These are phyloP conservation scores for Sepiola atlantica DNA, from an alignment of 2,888 invertebrate species.

Conservation along the genomic window DNA sequence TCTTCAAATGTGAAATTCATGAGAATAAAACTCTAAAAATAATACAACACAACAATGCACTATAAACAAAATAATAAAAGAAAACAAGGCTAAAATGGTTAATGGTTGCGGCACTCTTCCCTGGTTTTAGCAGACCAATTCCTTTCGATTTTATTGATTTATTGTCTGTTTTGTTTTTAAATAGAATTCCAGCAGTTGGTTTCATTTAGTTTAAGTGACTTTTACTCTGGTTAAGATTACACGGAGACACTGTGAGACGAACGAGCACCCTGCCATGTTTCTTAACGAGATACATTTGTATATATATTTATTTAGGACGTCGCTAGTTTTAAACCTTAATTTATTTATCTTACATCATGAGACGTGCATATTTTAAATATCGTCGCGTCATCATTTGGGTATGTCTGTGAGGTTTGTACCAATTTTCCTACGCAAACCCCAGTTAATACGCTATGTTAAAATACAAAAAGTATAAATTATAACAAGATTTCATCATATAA, in stretches of 20 bases:
- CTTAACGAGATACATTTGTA: neutral
- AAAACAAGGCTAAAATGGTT: neutral
- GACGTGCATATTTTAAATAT: no score
- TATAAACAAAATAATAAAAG: no score
- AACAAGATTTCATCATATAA: no score
- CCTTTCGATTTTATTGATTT: neutral
- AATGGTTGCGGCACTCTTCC: neutral
- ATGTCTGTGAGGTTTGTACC: no score
- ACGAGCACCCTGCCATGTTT: neutral
- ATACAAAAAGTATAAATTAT: no score
- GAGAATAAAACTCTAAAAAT: neutral
- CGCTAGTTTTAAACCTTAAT: no score
- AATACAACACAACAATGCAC: no score
- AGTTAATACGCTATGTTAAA: no score
- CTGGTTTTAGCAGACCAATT: neutral
- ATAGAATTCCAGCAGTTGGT: neutral
- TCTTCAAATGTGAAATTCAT: neutral
- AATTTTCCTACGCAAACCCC: no score
- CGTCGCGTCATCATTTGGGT: no score
- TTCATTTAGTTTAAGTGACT: neutral
- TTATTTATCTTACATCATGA: no score
- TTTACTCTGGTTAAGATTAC: neutral
- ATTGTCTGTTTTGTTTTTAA: neutral
- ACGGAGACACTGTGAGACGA: neutral
- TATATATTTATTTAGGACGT: no score